phyloP scores from a whole-genome alignment of 2,113 vertebrate genomes.

The Pionites leucogaster region DNA sequence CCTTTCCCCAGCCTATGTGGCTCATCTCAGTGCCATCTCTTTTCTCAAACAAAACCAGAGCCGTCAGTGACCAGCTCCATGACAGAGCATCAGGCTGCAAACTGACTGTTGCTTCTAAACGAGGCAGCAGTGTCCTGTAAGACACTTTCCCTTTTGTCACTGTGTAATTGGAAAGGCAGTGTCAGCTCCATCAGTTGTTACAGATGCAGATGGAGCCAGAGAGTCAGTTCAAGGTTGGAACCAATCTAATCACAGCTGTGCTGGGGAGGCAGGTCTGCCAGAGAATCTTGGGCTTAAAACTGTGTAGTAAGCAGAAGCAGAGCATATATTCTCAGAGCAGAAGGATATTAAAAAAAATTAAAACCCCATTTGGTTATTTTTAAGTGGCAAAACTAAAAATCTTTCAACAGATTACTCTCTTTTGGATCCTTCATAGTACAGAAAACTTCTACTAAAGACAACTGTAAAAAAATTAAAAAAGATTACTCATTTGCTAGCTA shows the following conservation, averaged over 20 bases:
- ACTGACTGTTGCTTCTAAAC: not conserved
- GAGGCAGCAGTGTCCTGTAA: not conserved
- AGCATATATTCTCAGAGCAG: not conserved
- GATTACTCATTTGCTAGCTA: not conserved
- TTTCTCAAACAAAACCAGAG: not conserved
- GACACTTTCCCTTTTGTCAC: not conserved
- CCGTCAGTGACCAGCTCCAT: not conserved
- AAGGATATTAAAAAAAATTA: not conserved
- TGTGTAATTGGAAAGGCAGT: not conserved
- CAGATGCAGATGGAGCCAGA: not conserved
- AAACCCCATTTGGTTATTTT: not conserved
- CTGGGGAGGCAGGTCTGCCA: slow-evolving; percentile 9
- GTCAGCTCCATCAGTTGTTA: not conserved
- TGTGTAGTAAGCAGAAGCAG: not conserved
- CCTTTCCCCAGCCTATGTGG: not conserved
- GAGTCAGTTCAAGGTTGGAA: not conserved
- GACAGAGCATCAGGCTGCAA: not conserved
- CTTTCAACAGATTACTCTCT: not conserved
- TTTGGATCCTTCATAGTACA: not conserved
- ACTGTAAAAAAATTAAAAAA: not conserved
- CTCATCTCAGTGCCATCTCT: not conserved
- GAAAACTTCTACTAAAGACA: not conserved
- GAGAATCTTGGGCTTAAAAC: not conserved
- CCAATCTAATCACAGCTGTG: slow-evolving; percentile 3
- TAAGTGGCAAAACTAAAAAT: not conserved